Evolutionary conservation across 2,113 vertebrate species (phyloP), one percentile per base, ranked within the genome.

Genomic region (Microtus montanus): DNA sequence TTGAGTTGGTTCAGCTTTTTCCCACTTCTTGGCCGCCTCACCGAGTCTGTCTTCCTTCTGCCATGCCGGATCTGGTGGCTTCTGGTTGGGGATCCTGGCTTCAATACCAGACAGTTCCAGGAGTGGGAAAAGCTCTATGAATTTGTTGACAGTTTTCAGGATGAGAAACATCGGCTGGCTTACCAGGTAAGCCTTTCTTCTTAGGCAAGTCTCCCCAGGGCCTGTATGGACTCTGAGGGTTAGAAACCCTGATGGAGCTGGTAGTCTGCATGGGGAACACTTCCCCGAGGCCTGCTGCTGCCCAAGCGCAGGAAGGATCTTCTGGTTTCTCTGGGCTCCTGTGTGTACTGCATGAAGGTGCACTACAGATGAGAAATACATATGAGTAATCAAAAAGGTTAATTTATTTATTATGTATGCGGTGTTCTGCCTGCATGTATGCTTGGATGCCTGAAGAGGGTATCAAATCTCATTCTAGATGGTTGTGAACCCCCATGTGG

Each of bases 1-100:
- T 97, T 99, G 94, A 98, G 98, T 66, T 98, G 99, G 90, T 98
- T 99, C 93, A 99, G 98, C 98, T 98, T 99, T 71, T 97, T 99
- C 80, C 99, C 99, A 41, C 97, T 98, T 96, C 97, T 99, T 92
- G 97, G 98, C 95, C 79, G 63, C 70, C 88, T 98, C 24, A 11
- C 99, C 92, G 99, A 99, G 96, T 99, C 97, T 75, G 79, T 98
- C 86, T 97, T 99, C 78, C 97, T 99, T 66, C 97, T 99, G 89
- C 99, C 99, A n/a, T 99, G 99, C 92, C 96, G 95, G 5, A 52
- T 98, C 13, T 92, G 98, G 96, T 97, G 98, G 89, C 93, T 97
- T 35, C 77, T 99, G 47, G 98, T 98, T 0, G 96, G 97, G 58
- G 61, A 94, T 3, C 79, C 92, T 49, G 98, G 98, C 58, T 92